phyloP scores from a whole-genome alignment of 2,888 invertebrate genomes.

The Clivina fossor region DNA sequence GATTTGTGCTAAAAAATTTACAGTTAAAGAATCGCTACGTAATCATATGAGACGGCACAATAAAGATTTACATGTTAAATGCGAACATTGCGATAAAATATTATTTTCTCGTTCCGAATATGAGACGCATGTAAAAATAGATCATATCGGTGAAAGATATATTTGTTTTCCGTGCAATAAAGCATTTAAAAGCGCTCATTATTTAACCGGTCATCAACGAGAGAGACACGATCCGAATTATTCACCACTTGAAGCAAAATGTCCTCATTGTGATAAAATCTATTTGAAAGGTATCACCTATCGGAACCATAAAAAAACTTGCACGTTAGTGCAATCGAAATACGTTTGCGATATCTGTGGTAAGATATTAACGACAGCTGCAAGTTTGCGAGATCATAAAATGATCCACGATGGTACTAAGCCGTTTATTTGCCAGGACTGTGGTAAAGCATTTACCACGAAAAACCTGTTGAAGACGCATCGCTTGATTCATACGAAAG shows the following conservation, averaged over 20 bases:
- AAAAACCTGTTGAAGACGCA: conserved; percentile 54
- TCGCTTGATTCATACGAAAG: conserved; percentile 59
- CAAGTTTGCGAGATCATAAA: conserved; percentile 53
- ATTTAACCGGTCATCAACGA: not conserved
- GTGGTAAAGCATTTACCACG: conserved; percentile 17
- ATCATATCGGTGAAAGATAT: not conserved
- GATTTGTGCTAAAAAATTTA: not conserved
- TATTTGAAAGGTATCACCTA: not conserved
- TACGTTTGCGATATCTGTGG: conserved; percentile 54
- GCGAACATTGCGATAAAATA: conserved; percentile 5
- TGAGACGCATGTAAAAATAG: not conserved
- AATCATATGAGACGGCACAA: not conserved
- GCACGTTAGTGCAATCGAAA: conserved; percentile 46
- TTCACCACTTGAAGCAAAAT: not conserved
- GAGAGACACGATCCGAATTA: not conserved
- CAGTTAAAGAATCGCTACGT: not conserved
- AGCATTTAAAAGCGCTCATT: not conserved
- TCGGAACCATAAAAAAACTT: not conserved
- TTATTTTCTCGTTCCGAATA: not conserved
- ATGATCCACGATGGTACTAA: conserved; percentile 56
- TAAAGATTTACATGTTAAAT: not conserved
- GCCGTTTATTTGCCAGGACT: conserved; percentile 21
- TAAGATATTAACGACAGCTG: conserved; percentile 53
- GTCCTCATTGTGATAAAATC: not conserved
- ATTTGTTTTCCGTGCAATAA: conserved; percentile 8